phyloP scores from a whole-genome alignment of 2,888 invertebrate genomes.

The Drosophila subsilvestris region DNA sequence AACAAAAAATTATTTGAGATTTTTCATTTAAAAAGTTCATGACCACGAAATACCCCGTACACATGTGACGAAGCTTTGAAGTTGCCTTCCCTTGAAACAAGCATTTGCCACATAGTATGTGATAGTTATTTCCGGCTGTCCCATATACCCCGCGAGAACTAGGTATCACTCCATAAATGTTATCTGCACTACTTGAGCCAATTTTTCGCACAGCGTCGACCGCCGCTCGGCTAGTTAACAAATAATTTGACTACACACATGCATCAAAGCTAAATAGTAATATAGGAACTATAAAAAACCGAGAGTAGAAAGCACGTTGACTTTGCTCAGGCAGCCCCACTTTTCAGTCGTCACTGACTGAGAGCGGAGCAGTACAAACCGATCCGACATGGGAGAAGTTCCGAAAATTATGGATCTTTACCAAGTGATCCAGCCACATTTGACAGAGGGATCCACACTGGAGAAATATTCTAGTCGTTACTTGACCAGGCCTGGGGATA shows the following conservation, averaged over 20 bases:
- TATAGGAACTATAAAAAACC: constrained; percentile 14
- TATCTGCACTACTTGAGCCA: constrained; percentile 57
- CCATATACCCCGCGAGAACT: background rate
- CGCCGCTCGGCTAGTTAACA: constrained; percentile 12
- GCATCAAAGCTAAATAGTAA: constrained; percentile 17
- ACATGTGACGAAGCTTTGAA: background rate
- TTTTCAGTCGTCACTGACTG: constrained; percentile 28
- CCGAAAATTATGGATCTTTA: constrained; percentile 78
- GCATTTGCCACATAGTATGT: background rate
- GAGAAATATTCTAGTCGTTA: constrained; percentile 82
- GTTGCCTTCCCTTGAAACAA: too few relatives aligned
- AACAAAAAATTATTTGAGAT: background rate
- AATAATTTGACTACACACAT: constrained; percentile 15
- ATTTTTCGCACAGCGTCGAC: constrained; percentile 35
- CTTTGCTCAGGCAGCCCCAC: constrained; percentile 25
- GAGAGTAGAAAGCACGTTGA: constrained; percentile 40
- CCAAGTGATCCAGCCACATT: constrained; percentile 73
- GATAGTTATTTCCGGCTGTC: background rate
- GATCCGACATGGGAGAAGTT: constrained; percentile 64
- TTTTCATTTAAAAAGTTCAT: background rate
- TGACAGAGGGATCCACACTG: constrained; percentile 75
- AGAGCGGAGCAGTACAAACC: constrained; percentile 11
- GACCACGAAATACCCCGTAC: background rate
- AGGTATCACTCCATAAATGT: constrained; percentile 18
- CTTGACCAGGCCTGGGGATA: constrained; percentile 86